Conservation (phyloP, 2,113 vertebrate genomes). For the Boleophthalmus pectinirostris region DNA sequence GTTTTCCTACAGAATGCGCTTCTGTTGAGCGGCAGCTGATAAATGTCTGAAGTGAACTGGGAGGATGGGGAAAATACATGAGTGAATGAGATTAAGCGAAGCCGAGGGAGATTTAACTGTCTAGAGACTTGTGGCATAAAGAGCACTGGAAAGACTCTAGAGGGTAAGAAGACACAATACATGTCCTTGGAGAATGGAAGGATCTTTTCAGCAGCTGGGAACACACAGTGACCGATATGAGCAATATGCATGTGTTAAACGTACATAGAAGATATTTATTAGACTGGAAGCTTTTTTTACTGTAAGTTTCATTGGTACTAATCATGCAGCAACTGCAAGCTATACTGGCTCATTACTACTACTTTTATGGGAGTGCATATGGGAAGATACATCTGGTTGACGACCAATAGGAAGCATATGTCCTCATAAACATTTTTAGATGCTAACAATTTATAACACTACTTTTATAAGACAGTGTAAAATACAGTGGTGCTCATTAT, state of each 20-base stretch:
- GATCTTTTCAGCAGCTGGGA: conserved; percentile 26
- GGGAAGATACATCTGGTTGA: neutral
- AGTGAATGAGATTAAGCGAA: neutral
- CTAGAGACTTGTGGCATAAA: neutral
- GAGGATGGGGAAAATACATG: neutral
- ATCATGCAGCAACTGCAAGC: neutral
- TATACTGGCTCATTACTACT: neutral
- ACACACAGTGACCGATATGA: conserved; percentile 6
- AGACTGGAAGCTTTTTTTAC: neutral
- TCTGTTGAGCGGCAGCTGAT: neutral
- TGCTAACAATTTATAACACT: conserved; percentile 3
- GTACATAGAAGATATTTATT: neutral
- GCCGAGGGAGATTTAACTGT: neutral
- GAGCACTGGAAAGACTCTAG: neutral
- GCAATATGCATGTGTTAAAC: neutral
- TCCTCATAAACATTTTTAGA: conserved; percentile 1
- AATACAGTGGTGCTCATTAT: conserved; percentile 3
- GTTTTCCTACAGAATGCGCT: neutral
- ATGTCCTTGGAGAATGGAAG: conserved; percentile 26
- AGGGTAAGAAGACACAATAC: neutral
- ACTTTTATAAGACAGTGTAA: neutral
- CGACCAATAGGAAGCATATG: neutral
- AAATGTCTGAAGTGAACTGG: neutral
- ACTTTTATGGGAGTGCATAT: neutral
- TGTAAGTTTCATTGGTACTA: neutral